These are phyloP conservation scores for Pungitius pungitius DNA, from an alignment of 2,113 vertebrate genomes.

Conservation along the genomic window DNA sequence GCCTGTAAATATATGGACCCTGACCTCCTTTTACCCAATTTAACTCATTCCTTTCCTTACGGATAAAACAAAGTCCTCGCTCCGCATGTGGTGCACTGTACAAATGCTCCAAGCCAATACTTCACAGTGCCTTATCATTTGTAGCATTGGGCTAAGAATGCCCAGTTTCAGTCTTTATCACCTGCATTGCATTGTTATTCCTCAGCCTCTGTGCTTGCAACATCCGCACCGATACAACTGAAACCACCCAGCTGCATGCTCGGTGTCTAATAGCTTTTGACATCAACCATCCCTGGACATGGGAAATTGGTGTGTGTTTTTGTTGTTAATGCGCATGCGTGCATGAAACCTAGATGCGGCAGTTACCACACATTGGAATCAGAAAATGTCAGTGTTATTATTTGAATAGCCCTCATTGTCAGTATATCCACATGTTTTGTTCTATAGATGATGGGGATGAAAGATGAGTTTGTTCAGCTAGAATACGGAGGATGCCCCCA, in stretches of 20 bases:
- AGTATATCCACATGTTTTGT: slow-evolving; percentile 16
- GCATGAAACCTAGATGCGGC: slow-evolving; percentile 21
- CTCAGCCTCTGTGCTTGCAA: slow-evolving; percentile 1
- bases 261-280: slow-evolving; percentile 28
- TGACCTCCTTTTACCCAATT: not conserved
- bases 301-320: slow-evolving; percentile 23
- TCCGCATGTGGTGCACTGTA: slow-evolving; percentile 66
- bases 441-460: slow-evolving; percentile 18
- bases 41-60: slow-evolving; percentile 23
- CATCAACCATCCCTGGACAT: slow-evolving; percentile 5
- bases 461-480: slow-evolving; percentile 6
- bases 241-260: slow-evolving; percentile 46
- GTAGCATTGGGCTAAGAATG: slow-evolving; percentile 28
- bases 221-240: not conserved
- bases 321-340: slow-evolving; percentile 58
- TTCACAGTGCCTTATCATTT: slow-evolving; percentile 72
- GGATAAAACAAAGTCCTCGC: not conserved
- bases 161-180: slow-evolving; percentile 10
- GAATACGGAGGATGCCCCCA: no score
- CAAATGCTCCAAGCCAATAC: slow-evolving; percentile 45
- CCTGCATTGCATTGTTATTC: slow-evolving; percentile 1
- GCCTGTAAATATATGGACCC: slow-evolving; percentile 10
- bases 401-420: slow-evolving; percentile 20
- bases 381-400: slow-evolving; percentile 24
- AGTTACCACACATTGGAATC: not conserved